These are phyloP conservation scores for Pecten maximus DNA, from an alignment of 2,888 invertebrate species.

Conservation along the genomic window DNA sequence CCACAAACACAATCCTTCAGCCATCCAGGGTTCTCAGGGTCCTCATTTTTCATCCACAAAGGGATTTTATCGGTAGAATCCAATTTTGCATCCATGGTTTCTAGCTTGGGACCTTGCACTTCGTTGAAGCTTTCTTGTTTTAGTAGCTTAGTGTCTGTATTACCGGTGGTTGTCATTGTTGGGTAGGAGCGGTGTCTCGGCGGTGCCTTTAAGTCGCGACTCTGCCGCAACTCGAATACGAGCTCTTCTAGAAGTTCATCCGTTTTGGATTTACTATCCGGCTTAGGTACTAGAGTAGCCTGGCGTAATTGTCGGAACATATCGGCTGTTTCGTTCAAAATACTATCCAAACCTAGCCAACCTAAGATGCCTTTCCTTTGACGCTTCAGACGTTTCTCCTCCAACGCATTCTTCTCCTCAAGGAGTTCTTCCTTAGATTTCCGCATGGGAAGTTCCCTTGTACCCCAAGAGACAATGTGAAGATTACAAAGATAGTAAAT, in stretches of 20 bases:
- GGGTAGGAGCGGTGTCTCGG: slow-evolving; percentile 44
- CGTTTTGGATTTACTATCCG: slow-evolving; percentile 59
- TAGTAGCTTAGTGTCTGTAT: background rate
- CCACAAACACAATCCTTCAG: slow-evolving; percentile 93
- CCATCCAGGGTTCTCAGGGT: slow-evolving; percentile 94
- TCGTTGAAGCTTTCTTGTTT: background rate
- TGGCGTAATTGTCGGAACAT: slow-evolving; percentile 63
- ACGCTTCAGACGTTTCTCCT: slow-evolving; percentile 85
- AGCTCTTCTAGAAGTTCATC: slow-evolving; percentile 69
- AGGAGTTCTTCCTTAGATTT: slow-evolving; percentile 84
- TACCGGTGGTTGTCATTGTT: slow-evolving; percentile 50
- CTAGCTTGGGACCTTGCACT: background rate
- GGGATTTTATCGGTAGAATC: slow-evolving; percentile 2
- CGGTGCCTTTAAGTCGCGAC: slow-evolving; percentile 39
- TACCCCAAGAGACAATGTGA: slow-evolving; percentile 97
- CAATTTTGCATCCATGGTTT: background rate
- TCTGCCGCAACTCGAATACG: slow-evolving; percentile 62
- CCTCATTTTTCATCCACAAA: slow-evolving; percentile 84
- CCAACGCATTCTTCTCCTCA: slow-evolving; percentile 89
- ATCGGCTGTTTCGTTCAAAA: slow-evolving; percentile 69
- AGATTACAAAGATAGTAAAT: slow-evolving; percentile 96
- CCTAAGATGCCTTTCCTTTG: slow-evolving; percentile 89
- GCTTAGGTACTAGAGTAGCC: slow-evolving; percentile 44
- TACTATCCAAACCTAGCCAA: slow-evolving; percentile 67
- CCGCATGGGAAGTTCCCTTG: slow-evolving; percentile 88